phyloP scores from a whole-genome alignment of 2,113 vertebrate species.

The Epinephelus lanceolatus region DNA sequence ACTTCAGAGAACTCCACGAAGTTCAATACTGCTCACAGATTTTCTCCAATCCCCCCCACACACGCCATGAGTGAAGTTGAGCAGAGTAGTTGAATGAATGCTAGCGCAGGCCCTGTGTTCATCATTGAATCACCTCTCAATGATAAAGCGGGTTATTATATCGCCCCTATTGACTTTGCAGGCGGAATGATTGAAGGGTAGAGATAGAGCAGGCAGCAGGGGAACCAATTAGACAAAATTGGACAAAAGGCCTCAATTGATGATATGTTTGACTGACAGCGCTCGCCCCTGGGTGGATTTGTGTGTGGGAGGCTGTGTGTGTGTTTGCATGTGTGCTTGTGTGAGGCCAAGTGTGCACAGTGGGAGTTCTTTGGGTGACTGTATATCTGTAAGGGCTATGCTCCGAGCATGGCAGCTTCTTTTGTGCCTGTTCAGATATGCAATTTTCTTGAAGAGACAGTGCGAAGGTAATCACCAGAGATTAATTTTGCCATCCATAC shows the following conservation, averaged over 20 bases:
- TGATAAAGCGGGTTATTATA: slow-evolving; percentile 83
- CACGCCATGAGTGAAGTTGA: slow-evolving; percentile 56
- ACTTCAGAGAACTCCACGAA: slow-evolving; percentile 55
- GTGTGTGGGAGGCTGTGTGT: slow-evolving; percentile 3
- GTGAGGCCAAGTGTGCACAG: slow-evolving; percentile 12
- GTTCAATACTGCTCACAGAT: slow-evolving; percentile 66
- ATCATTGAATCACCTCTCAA: slow-evolving; percentile 75
- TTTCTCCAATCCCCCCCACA: slow-evolving; percentile 48
- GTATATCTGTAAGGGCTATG: background rate
- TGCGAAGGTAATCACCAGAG: slow-evolving; percentile 69
- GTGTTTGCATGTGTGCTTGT: slow-evolving; percentile 19
- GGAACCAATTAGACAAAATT: slow-evolving; percentile 87
- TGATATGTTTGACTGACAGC: slow-evolving; percentile 83
- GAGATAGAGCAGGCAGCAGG: slow-evolving; percentile 78
- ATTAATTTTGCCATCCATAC: slow-evolving; percentile 70
- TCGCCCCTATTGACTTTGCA: slow-evolving; percentile 78
- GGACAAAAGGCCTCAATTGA: slow-evolving; percentile 86
- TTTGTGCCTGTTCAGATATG: slow-evolving; percentile 41
- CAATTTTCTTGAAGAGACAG: slow-evolving; percentile 55
- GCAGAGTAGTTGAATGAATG: slow-evolving; percentile 68
- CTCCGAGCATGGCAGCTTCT: background rate
- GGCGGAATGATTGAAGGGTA: slow-evolving; percentile 80
- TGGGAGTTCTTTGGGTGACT: slow-evolving; percentile 29
- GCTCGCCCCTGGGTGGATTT: slow-evolving; percentile 56
- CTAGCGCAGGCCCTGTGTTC: slow-evolving; percentile 64